These are phyloP conservation scores for Enteromius treurensis DNA, from an alignment of 2,797 vertebrate genomes.

Conservation along the genomic window DNA sequence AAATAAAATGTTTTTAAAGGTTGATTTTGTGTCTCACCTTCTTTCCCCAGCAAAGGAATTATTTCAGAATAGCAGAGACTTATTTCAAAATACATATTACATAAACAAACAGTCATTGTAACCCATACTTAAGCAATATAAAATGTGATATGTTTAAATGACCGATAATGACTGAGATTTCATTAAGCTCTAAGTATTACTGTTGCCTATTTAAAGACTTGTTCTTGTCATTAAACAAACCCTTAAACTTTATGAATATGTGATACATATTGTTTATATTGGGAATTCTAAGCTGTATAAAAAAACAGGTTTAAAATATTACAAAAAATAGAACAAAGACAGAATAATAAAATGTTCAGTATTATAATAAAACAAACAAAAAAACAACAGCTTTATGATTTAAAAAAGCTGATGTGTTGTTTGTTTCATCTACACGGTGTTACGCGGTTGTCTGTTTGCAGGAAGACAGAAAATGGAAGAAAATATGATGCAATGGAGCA, in stretches of 20 bases:
- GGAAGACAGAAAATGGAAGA: slow-evolving; percentile 9
- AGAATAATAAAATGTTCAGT: not conserved
- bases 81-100: not conserved
- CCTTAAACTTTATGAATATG: not conserved
- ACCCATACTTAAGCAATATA: not conserved
- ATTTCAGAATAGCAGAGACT: not conserved
- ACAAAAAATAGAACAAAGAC: not conserved
- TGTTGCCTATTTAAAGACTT: not conserved
- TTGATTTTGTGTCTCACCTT: not conserved
- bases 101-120: not conserved
- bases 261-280: not conserved
- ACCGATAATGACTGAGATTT: not conserved
- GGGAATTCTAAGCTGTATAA: not conserved
- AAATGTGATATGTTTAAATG: not conserved
- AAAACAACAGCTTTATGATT: not conserved
- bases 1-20: not conserved
- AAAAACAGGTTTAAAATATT: not conserved
- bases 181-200: not conserved
- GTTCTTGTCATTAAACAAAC: not conserved
- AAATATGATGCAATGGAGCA: slow-evolving; percentile 10
- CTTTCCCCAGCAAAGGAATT: not conserved
- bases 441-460: not conserved
- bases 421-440: not conserved
- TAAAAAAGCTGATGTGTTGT: not conserved
- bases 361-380: not conserved